Base-by-base conservation (phyloP, 2,113 vertebrate species). In the Notarius lentiginosus region DNA sequence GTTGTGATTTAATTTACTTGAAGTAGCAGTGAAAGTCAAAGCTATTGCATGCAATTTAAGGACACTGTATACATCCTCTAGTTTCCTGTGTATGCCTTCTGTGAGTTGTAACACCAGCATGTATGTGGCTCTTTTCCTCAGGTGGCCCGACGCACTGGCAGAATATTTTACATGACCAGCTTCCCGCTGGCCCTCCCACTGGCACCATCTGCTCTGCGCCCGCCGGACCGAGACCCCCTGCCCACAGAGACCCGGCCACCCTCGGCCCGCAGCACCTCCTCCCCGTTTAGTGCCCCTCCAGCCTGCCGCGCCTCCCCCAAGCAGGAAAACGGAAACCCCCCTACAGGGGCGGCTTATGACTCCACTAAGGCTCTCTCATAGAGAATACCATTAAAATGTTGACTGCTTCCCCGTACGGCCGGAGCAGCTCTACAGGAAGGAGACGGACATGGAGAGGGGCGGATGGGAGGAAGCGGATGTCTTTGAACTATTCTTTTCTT, bases 91-190 rank as follows among this genome's bases (percentile, higher is more conserved):
- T 58, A 12, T 41, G 17, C 79, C 7, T 22, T 27, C n/a, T 86
- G 49, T 76, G 76, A 76, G 55, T 90, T 92, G 83, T 91, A 90
- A 88, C 77, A 15, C 60, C 86, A 83, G 88, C 91, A 68, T 87
- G 60, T 89, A 47, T 75, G 83, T 91, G 70, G 86, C 41, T 85
- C 84, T 47, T 90, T 81, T 91, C 83, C 68, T 56, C 89, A 99
- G 98, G 98, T 99, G 5, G 98, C 98, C 79, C 96, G 96, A 72
- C 94, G 97, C 0, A 95, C 98, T 85, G 98, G 98, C 91, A 93
- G 97, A 41, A 95, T 99, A 60, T 96, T 99, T 91, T 99, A 96
- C 93, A 97, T 99, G 98, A 97, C 97, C 3, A 97, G 97, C 34
- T 96, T 99, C 89, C 98, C 98, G 0, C 90, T 98, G 95, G 95